phyloP scores from a whole-genome alignment of 1,140 invertebrate species.

The Hypothenemus hampei region DNA sequence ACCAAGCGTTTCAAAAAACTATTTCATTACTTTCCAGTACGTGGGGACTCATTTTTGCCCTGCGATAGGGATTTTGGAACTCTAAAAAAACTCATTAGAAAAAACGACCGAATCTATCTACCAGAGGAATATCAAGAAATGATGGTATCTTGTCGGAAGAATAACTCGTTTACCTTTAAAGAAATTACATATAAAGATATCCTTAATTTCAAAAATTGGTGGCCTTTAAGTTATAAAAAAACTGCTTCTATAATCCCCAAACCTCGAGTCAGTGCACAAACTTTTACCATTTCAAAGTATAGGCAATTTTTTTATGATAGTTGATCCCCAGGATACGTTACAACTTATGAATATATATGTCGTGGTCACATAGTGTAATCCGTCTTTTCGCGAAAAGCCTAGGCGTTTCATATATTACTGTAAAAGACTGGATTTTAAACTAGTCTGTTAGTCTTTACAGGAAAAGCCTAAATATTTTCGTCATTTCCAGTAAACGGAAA shows the following conservation, averaged over 20 bases:
- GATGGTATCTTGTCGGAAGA: constrained; percentile 27
- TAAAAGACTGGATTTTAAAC: too few relatives aligned
- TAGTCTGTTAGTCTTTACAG: too few relatives aligned
- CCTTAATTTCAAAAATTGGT: constrained; percentile 27
- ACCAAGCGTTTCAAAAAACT: constrained; percentile 32
- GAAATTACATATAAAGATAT: constrained; percentile 26
- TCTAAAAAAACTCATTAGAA: constrained; percentile 31
- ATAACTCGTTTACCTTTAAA: constrained; percentile 26
- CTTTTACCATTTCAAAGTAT: constrained; percentile 21
- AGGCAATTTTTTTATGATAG: constrained; percentile 20
- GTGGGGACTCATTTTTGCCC: constrained; percentile 39
- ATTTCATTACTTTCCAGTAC: constrained; percentile 36
- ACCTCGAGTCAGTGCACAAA: constrained; percentile 8
- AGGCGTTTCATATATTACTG: too few relatives aligned
- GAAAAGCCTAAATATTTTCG: too few relatives aligned
- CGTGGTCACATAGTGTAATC: too few relatives aligned
- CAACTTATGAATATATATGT: too few relatives aligned
- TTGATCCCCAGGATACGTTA: constrained; percentile 17
- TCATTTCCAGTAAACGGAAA: too few relatives aligned
- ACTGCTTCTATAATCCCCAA: background rate
- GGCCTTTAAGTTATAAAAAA: constrained; percentile 21
- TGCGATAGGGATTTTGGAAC: constrained; percentile 39
- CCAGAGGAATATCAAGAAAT: constrained; percentile 30
- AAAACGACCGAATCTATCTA: constrained; percentile 29
- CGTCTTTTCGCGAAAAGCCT: too few relatives aligned